Evolutionary conservation across 2,797 vertebrate species (phyloP), one percentile per base, ranked within the genome.

Genomic region (Ctenopoma multispine): DNA sequence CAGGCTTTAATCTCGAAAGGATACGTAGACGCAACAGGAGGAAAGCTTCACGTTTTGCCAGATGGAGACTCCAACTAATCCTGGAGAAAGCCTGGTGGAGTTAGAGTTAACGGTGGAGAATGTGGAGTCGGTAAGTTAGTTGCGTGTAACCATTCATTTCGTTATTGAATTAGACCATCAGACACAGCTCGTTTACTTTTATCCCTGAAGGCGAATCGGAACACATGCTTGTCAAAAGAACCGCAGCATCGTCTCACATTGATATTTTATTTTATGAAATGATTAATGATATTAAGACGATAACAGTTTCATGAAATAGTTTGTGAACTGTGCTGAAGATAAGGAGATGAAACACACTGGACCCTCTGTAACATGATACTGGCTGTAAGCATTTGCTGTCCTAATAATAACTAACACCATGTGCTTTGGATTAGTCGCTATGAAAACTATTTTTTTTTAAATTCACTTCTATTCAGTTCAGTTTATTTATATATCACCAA

Each of bases 391-490:
- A 89, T 81, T 81, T 90, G 85, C 85, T 89, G 80, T 89, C 75
- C 94, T 95, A 95, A 92, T 93, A 93, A 94, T 95, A 94, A 88
- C 92, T 58, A 64, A 54, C 68, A 84, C 85, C 82, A 87, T 89
- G 90, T 89, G 92, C 75, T 83, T 78, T 72, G 88, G 90, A 89
- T 92, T 90, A 80, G 82, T 87, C 87, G 62, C 84, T 40, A 84
- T 75, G 85, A 71, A 84, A 87, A 88, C 87, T n/a, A 87, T 62
- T 73, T 86, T 84, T 43, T 82, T 77, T 81, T 63, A 44, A 29
- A 4, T 29, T 29, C 27, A 29, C 29, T 31, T 31, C 5, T 31
- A 7, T 31, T 31, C 29, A 31, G 4, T 31, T 31, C 29, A 31
- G 6, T 31, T 31, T 31, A 7, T 31, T 31, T 31, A 31, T 31